Percentiles rank a stretch among this genome's conserved stretches.
Evolutionary conservation across 2,888 invertebrate species (phyloP).

Genomic region (Embidobia sp.): DNA sequence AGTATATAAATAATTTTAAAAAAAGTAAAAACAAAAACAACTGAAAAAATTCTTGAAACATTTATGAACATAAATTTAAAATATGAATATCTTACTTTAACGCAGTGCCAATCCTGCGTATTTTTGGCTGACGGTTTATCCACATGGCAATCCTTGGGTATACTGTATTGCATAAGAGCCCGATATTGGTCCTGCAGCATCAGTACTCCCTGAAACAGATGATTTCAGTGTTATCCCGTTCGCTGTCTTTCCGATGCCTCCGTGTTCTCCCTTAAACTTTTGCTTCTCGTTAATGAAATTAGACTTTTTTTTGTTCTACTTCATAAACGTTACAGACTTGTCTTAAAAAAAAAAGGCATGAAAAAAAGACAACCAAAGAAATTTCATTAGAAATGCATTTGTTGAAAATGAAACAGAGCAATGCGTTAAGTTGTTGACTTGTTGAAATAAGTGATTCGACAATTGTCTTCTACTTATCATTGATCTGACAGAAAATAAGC

Average conservation of each 20-base stretch:
- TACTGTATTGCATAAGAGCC: constrained; percentile 89
- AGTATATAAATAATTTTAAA: too few relatives aligned
- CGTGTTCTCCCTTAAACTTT: constrained; percentile 75
- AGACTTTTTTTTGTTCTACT: constrained; percentile 70
- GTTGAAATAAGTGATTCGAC: constrained; percentile 10
- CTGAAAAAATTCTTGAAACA: too few relatives aligned
- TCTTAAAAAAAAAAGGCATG: constrained; percentile 37
- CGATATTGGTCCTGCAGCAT: constrained; percentile 88
- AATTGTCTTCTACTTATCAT: constrained; percentile 4
- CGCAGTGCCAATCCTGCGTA: constrained; percentile 85
- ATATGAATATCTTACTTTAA: constrained; percentile 83
- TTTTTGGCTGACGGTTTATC: constrained; percentile 83
- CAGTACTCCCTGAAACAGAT: constrained; percentile 86
- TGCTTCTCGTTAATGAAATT: constrained; percentile 77
- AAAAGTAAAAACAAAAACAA: too few relatives aligned
- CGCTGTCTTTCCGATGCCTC: constrained; percentile 76
- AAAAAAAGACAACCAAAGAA: constrained; percentile 35
- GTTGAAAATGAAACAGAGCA: constrained; percentile 29
- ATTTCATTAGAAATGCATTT: constrained; percentile 31
- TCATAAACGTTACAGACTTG: constrained; percentile 71
- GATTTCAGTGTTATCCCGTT: constrained; percentile 81
- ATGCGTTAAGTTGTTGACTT: constrained; percentile 21
- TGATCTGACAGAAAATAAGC: constrained; percentile 14
- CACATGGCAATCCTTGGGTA: constrained; percentile 85
- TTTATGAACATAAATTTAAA: too few relatives aligned